phyloP scores from a whole-genome alignment of 2,113 vertebrate species.

The Corydoras sp. region DNA sequence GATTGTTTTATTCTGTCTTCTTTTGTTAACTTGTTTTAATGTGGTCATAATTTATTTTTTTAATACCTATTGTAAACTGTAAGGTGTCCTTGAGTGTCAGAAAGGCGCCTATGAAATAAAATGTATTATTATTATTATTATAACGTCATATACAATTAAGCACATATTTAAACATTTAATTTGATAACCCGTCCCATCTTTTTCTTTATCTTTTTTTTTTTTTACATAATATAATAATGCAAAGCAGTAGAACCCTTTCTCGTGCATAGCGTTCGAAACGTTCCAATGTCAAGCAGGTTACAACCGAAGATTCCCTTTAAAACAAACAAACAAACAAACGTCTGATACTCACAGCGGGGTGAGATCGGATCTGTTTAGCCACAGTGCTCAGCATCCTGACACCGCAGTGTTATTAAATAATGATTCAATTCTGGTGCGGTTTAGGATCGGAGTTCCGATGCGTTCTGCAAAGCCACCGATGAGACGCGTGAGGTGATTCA shows the following conservation, averaged over 20 bases:
- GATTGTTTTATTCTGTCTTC: too few species aligned
- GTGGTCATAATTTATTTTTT: too few species aligned
- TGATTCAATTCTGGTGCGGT: too few species aligned
- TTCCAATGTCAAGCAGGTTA: slow-evolving; percentile 50
- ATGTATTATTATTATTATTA: too few species aligned
- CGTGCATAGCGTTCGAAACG: neutral
- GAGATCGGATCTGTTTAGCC: slow-evolving; percentile 59
- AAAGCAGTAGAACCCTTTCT: neutral
- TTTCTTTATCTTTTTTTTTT: too few species aligned
- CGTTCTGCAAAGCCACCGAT: neutral
- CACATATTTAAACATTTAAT: too few species aligned
- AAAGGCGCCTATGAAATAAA: too few species aligned
- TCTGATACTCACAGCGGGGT: slow-evolving; percentile 63
- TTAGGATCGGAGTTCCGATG: too few species aligned
- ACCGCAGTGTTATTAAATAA: neutral
- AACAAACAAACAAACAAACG: neutral
- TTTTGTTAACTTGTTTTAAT: too few species aligned
- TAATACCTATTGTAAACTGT: too few species aligned
- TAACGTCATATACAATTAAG: neutral
- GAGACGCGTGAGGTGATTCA: neutral
- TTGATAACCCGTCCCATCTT: too few species aligned
- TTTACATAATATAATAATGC: neutral
- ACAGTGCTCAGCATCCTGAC: slow-evolving; percentile 40
- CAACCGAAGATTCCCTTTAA: neutral
- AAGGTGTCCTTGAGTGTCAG: too few species aligned